These are phyloP conservation scores for Varecia variegata DNA, from an alignment of 2,797 vertebrate genomes.

Conservation along the genomic window DNA sequence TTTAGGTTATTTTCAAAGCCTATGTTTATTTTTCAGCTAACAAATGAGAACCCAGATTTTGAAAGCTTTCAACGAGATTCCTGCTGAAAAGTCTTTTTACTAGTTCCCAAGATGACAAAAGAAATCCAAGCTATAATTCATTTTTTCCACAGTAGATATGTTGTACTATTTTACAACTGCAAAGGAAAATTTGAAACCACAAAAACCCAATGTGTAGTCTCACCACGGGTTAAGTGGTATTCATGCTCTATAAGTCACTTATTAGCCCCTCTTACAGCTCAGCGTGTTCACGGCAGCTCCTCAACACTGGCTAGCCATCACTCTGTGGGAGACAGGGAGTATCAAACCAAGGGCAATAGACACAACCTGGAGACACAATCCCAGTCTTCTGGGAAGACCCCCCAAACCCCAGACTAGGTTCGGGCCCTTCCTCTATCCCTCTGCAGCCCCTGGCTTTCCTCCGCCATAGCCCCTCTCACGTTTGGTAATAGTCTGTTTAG, in stretches of 20 bases:
- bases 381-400: neutral
- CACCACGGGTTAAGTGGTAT: neutral
- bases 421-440: neutral
- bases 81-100: slow-evolving; percentile 1
- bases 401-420: neutral
- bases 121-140: neutral
- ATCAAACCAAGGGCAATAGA: neutral
- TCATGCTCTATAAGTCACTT: neutral
- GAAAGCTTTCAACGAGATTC: slow-evolving; percentile 38
- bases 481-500: neutral
- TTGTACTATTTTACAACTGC: neutral
- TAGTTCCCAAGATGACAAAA: slow-evolving; percentile 19
- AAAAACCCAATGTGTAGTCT: neutral
- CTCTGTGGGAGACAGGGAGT: neutral
- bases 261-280: neutral
- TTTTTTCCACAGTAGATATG: neutral
- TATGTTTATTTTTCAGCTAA: slow-evolving; percentile 24
- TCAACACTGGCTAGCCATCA: neutral
- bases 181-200: slow-evolving; percentile 20
- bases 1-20: slow-evolving; percentile 20
- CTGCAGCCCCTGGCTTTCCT: neutral
- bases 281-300: neutral
- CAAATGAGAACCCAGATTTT: slow-evolving; percentile 19
- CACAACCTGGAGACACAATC: neutral
- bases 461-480: neutral